phyloP scores from a whole-genome alignment of 1,140 invertebrate species.

The Cotesia typhae region DNA sequence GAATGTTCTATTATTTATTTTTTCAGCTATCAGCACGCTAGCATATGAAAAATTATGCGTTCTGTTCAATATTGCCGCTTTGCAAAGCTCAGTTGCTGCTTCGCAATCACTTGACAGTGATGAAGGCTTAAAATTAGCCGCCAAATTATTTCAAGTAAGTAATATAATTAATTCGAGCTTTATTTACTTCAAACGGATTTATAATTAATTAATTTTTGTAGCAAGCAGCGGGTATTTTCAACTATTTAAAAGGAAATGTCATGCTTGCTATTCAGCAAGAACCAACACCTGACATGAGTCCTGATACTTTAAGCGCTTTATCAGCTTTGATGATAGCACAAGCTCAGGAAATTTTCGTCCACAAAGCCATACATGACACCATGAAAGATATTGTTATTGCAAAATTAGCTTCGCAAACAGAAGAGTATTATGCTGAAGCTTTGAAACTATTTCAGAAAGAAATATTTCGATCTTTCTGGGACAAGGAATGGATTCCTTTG shows the following conservation, averaged over 20 bases:
- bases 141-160: constrained; percentile 88
- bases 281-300: constrained; percentile 92
- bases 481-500: constrained; percentile 84
- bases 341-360: constrained; percentile 96
- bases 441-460: constrained; percentile 90
- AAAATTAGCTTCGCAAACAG: constrained; percentile 90
- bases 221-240: constrained; percentile 92
- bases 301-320: constrained; percentile 88
- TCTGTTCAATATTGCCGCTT: constrained; percentile 95
- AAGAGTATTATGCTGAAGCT: constrained; percentile 93
- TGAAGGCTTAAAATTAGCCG: constrained; percentile 91
- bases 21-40: constrained; percentile 81
- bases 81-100: constrained; percentile 90
- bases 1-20: constrained; percentile 34
- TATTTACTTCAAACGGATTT: constrained; percentile 19
- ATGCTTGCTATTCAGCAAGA: constrained; percentile 90
- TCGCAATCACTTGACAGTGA: constrained; percentile 88
- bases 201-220: constrained; percentile 55
- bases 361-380: constrained; percentile 92
- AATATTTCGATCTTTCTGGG: constrained; percentile 83
- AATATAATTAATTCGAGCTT: constrained; percentile 3
- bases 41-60: constrained; percentile 95
- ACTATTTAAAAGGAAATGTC: constrained; percentile 86
- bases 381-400: constrained; percentile 95
- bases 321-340: constrained; percentile 94